phyloP scores from a whole-genome alignment of 2,113 vertebrate genomes.

The Chauna torquata region DNA sequence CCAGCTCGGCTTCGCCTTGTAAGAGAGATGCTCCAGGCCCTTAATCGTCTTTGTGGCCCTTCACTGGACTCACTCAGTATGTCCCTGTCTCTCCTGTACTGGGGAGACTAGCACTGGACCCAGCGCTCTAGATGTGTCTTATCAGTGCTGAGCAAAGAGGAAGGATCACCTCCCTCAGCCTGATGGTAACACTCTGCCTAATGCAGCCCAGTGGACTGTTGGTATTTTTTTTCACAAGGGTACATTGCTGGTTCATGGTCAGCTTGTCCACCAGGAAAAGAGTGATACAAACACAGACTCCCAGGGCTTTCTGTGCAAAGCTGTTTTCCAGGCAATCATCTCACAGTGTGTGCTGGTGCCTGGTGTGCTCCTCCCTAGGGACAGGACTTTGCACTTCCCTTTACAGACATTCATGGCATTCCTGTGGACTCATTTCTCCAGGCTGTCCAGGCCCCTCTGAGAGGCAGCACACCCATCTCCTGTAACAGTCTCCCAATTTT shows the following conservation, averaged over 20 bases:
- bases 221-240: not conserved
- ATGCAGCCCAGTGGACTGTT: not conserved
- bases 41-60: not conserved
- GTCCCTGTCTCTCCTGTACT: not conserved
- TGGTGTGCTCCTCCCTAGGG: rapidly evolving
- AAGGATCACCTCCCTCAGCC: not conserved
- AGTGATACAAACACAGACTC: too few species aligned
- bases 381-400: not conserved
- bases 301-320: too few species aligned
- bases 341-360: too few species aligned
- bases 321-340: too few species aligned
- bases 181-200: not conserved
- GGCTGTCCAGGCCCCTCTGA: rapidly evolving
- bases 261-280: not conserved
- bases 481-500: not conserved
- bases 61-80: not conserved
- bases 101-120: not conserved
- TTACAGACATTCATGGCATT: not conserved
- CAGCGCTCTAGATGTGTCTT: not conserved
- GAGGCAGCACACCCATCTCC: not conserved
- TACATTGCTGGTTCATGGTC: not conserved
- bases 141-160: not conserved
- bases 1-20: not conserved
- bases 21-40: not conserved
- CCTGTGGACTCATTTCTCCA: not conserved